These are phyloP conservation scores for Picathartes gymnocephalus DNA, from an alignment of 2,113 vertebrate species.

Conservation along the genomic window DNA sequence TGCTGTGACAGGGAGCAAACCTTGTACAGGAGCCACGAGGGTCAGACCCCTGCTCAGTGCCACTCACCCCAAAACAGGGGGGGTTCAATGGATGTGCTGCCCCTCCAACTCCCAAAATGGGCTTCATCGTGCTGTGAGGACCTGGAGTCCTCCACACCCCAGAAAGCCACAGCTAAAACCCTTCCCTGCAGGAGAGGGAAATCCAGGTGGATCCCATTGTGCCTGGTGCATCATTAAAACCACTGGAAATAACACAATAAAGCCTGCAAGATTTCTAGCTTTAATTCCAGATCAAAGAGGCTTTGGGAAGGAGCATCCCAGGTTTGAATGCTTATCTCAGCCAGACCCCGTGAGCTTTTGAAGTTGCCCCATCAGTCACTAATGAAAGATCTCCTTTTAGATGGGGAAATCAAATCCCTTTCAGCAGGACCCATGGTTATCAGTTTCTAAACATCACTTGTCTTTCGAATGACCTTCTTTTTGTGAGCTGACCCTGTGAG, in stretches of 20 bases:
- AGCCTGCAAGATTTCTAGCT: constrained; percentile 28
- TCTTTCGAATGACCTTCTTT: constrained; percentile 33
- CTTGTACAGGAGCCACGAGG: fast-evolving
- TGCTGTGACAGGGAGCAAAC: fast-evolving
- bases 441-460: constrained; percentile 47
- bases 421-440: constrained; percentile 39
- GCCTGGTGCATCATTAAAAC: constrained; percentile 15
- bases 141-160: background rate
- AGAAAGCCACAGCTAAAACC: background rate
- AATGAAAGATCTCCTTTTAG: constrained; percentile 60
- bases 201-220: constrained; percentile 32
- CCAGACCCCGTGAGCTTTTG: constrained; percentile 41
- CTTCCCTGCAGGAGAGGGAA: background rate
- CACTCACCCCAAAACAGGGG: background rate
- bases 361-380: constrained; percentile 60
- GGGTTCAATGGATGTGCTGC: background rate
- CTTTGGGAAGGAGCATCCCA: constrained; percentile 35
- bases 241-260: background rate
- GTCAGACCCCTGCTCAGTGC: background rate
- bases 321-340: constrained; percentile 58
- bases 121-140: background rate
- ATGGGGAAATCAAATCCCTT: constrained; percentile 53
- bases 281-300: constrained; percentile 64
- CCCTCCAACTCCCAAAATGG: background rate
- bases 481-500: constrained; percentile 36